Conservation (phyloP, 2,797 vertebrate genomes). For the Pangasius krempfi region DNA sequence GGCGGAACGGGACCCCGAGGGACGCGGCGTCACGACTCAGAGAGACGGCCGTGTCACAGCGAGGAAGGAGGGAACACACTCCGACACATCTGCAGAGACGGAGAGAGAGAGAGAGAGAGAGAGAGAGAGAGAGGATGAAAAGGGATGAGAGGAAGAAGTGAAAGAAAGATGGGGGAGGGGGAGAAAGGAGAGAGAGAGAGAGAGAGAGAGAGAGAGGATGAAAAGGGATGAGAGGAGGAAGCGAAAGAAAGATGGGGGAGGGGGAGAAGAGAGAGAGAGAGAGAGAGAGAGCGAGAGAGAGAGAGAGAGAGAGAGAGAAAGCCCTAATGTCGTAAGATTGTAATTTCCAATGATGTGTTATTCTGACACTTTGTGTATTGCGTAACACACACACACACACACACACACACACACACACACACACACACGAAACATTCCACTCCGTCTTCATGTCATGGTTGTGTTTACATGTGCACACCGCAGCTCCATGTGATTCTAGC, state of each 20-base stretch:
- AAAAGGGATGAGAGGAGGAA: not conserved
- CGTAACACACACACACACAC: conserved; percentile 28
- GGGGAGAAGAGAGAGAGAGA: conserved; percentile 27
- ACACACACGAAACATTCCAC: conserved; percentile 26
- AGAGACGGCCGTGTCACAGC: conserved; percentile 50
- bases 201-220: conserved; percentile 9
- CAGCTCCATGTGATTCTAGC: conserved; percentile 34
- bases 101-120: conserved; percentile 28
- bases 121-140: not conserved
- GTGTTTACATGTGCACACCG: conserved; percentile 34
- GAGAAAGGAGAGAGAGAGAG: not conserved
- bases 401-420: conserved; percentile 30
- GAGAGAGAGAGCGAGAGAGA: conserved; percentile 22
- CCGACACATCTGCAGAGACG: conserved; percentile 47
- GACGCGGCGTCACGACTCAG: conserved; percentile 56
- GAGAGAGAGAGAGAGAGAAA: conserved; percentile 1
- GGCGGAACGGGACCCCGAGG: conserved; percentile 42
- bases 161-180: not conserved
- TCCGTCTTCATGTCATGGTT: conserved; percentile 10
- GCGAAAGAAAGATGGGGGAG: not conserved
- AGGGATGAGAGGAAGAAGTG: not conserved
- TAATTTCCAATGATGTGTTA: conserved; percentile 49
- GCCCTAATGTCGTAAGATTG: conserved; percentile 45
- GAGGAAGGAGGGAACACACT: conserved; percentile 30
- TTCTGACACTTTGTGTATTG: conserved; percentile 31